Base-by-base conservation (phyloP, 1,140 invertebrate genomes). In the Trichoplusia ni region DNA sequence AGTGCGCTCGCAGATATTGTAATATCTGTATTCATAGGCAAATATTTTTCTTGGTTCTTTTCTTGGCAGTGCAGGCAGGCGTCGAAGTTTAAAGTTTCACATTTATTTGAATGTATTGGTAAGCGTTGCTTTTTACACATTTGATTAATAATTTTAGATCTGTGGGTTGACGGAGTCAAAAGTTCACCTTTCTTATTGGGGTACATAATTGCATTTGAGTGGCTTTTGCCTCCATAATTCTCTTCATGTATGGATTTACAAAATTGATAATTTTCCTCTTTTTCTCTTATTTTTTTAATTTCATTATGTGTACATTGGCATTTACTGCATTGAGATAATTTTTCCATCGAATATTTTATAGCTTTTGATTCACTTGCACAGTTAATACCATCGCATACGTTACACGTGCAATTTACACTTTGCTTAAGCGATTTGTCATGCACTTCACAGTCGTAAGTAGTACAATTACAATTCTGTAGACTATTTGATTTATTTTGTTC, bases 121-220 rank as follows among this genome's bases (percentile, higher is more conserved):
- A 33, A 18, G 16, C 11, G 14, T 27, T 49, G 6, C 18, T 27
- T 33, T 31, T 31, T 25, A 6, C 8, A n/a, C 8, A n/a, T 33
- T 19, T n/a, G 47, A 3, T 51, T 19, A 7, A 33, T 5, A 0
- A 51, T 2, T 51, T 51, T 51, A 1, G 13, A 31, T 29, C 2
- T 29, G 18, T 35, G 31, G 11, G 29, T 31, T 18, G 29, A 51
- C 9, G 47, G 47, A 19, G 25, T 51, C 23, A 51, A 51, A 5
- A 51, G 16, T 5, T 51, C 47, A 51, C 47, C 47, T 7, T 51
- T 51, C 35, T 21, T 51, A 19, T 35, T 18, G 7, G 31, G 47
- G 4, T 6, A 5, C 4, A 13, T 4, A 19, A n/a, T n/a, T n/a
- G 7, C 31, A n/a, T 0, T 19, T 4, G 2, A 6, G 18, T 18